These are phyloP conservation scores for Axinella damicornis DNA, from an alignment of 37 sponge, comb jelly and placozoan genomes.

Conservation along the genomic window DNA sequence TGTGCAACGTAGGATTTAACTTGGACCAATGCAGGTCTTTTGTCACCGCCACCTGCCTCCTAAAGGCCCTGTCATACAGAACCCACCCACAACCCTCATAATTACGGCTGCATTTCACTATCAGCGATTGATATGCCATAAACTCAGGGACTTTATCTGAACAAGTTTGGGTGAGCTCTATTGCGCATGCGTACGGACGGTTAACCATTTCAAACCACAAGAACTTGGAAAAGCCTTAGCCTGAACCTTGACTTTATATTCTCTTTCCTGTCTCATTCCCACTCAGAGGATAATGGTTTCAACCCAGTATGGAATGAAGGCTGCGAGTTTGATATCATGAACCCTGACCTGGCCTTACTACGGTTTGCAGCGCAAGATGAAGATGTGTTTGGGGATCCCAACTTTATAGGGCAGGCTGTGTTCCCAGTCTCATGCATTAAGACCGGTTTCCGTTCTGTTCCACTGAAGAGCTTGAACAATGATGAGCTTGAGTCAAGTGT, in stretches of 20 bases:
- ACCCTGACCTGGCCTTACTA: slow-evolving; percentile 92
- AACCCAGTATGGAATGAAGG: slow-evolving; percentile 92
- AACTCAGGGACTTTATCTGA: slow-evolving; percentile 4
- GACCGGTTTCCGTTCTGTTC: slow-evolving; percentile 92
- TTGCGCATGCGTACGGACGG: no score
- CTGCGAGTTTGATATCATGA: slow-evolving; percentile 86
- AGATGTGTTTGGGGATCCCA: slow-evolving; percentile 97
- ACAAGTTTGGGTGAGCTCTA: background rate
- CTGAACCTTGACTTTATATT: background rate
- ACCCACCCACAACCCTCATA: background rate
- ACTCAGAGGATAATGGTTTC: slow-evolving; percentile 90
- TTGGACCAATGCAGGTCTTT: background rate
- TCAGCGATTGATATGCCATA: background rate
- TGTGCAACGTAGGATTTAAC: background rate
- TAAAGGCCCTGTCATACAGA: background rate
- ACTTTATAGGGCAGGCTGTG: slow-evolving; percentile 93
- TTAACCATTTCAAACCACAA: no score
- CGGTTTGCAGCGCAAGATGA: slow-evolving; percentile 91
- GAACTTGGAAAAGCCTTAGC: no score
- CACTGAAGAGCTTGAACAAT: slow-evolving; percentile 79
- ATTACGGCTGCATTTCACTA: background rate
- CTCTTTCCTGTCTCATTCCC: slow-evolving; percentile 3
- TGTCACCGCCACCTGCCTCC: background rate
- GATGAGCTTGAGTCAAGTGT: slow-evolving; percentile 95
- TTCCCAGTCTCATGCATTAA: slow-evolving; percentile 82